Base-by-base conservation (phyloP, 2,797 vertebrate species). In the Hemibagrus guttatus region DNA sequence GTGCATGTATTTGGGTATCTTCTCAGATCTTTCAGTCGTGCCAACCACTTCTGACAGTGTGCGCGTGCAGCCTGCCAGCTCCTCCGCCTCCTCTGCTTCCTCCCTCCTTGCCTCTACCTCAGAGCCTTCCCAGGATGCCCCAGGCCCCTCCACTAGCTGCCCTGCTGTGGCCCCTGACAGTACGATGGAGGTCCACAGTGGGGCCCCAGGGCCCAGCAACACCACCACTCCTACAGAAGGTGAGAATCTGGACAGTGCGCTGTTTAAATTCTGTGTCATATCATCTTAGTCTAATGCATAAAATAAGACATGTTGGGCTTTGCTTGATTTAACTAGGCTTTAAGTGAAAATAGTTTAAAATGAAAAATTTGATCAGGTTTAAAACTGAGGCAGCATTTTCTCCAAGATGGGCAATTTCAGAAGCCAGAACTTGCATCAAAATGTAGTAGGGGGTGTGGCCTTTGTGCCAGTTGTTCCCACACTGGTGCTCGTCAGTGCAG, bases 21-120 rank as follows among this genome's bases (percentile, higher is more conserved):
- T 61, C 46, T 19, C 91, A 99, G 98, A 99, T 93, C 97, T 97
- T 5, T 96, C 97, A 87, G 96, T 99, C 88, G 96, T 99, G 95
- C 97, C 98, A 95, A 97, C 97, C 91, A 97, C 97, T 21, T 97
- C 98, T 92, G 93, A 96, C 83, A 95, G 96, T 91, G 93, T 93
- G 93, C 96, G 97, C 88, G 93, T 96, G 8, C 97, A 97, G 92
- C 94, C 95, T 14, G 95, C 96, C 92, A 97, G 95, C 92, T 96
- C 97, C 88, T 92, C 89, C 2, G 94, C 95, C 87, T 96, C 97
- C 52, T 94, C 96, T 84, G 96, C 97, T 92, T 95, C 96, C 92
- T 96, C 97, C 91, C 95, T 95, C 92, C 96, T 95, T 93, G 96
- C 96, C 66, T 96, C 97, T 97, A 97, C 97, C 97, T 97, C 98